Evolutionary conservation across 2,888 invertebrate genomes (phyloP).

Genomic region (Listrodromus nycthemerus): DNA sequence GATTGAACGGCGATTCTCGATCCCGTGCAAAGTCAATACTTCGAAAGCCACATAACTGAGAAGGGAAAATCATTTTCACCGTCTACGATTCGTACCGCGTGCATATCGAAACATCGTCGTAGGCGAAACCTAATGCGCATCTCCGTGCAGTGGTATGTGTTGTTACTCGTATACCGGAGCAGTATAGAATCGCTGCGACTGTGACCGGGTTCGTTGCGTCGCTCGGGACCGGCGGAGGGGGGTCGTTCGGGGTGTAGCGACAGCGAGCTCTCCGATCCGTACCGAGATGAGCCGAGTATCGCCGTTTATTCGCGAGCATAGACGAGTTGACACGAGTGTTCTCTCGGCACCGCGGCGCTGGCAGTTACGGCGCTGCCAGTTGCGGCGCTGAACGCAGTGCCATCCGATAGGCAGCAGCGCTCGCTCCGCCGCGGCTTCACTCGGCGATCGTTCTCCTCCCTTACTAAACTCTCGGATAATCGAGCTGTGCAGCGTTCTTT

Average conservation of each 20-base stretch:
- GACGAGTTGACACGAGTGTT: constrained; percentile 70
- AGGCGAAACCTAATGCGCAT: not conserved
- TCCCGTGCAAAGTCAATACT: not conserved
- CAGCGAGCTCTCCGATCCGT: constrained; percentile 13
- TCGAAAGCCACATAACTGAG: not conserved
- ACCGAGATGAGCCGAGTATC: constrained; percentile 72
- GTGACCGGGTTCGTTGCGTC: not conserved
- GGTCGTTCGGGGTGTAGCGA: constrained; percentile 69
- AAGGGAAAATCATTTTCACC: not conserved
- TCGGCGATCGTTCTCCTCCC: constrained; percentile 69
- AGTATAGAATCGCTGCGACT: constrained; percentile 5
- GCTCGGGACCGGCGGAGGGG: constrained; percentile 69
- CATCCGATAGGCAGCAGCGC: constrained; percentile 81
- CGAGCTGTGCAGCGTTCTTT: constrained; percentile 61
- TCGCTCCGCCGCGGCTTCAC: constrained; percentile 75
- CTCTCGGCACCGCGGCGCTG: constrained; percentile 64
- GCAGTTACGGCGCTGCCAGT: constrained; percentile 73
- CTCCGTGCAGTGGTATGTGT: not conserved
- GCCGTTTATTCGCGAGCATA: constrained; percentile 67
- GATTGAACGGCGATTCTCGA: not conserved
- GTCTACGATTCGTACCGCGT: not conserved
- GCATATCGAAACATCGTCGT: not conserved
- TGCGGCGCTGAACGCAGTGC: constrained; percentile 80
- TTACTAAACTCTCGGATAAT: constrained; percentile 58
- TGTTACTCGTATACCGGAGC: not conserved